A percentile compares a stretch with the other conserved stretches of the same genome.
phyloP scores from a whole-genome alignment of 2,888 invertebrate genomes.

The Tipula unca region DNA sequence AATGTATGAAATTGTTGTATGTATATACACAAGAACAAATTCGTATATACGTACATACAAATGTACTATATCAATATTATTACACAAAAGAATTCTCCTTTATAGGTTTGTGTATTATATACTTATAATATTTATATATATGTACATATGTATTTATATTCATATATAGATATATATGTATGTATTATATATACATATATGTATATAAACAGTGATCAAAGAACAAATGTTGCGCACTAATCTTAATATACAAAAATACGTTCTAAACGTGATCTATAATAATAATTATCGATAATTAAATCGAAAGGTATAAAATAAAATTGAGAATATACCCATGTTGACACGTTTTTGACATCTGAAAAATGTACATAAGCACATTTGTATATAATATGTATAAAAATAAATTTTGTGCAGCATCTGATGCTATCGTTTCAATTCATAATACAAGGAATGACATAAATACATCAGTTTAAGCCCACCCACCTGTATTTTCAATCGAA shows the following conservation, averaged over 20 bases:
- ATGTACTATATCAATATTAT: background rate
- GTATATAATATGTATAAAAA: too few relatives aligned
- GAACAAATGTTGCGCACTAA: slow-evolving; percentile 2
- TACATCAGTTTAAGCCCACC: background rate
- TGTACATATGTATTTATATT: too few relatives aligned
- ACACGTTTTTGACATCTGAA: background rate
- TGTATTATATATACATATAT: too few relatives aligned
- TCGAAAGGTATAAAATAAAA: background rate
- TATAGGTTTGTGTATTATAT: background rate
- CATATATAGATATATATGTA: too few relatives aligned
- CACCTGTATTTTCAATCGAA: background rate
- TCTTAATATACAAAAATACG: background rate
- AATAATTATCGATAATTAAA: slow-evolving; percentile 8
- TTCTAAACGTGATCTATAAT: background rate
- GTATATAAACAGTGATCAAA: background rate
- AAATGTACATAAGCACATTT: too few relatives aligned
- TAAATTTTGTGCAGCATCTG: background rate
- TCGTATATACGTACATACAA: background rate
- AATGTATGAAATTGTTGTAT: background rate
- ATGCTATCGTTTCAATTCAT: background rate
- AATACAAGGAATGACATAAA: background rate
- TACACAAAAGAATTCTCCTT: background rate
- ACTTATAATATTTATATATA: background rate
- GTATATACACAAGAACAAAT: background rate
- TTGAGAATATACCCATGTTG: background rate